Base-by-base conservation (phyloP, 2,797 vertebrate species). In the Malacoctenus gilli region DNA sequence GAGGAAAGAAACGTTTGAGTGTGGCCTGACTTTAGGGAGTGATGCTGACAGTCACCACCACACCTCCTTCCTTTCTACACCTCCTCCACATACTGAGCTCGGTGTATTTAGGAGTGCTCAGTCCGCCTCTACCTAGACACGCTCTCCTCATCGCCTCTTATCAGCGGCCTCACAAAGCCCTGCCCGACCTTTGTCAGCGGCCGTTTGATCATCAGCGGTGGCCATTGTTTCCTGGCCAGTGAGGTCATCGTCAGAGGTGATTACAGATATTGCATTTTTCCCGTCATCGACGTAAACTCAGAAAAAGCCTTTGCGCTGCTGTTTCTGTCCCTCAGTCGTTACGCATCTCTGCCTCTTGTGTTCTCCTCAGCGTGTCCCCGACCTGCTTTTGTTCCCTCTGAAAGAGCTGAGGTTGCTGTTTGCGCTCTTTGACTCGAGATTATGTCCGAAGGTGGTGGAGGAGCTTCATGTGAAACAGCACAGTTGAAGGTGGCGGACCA, bases 31-130 rank as follows among this genome's bases (percentile, higher is more conserved):
- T 0, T 5, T 9, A 48, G 34, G 34, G 22, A 47, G 42, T 31
- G 19, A 35, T 12, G 21, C 4, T 59, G 20, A 64, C n/a, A 54
- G 23, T 43, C 28, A 13, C 32, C 10, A 8, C 65, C 76, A 65
- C 73, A 37, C 70, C 52, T 55, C 11, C 4, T 52, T 30, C 15
- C n/a, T n/a, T n/a, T 44, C 14, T 7, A 18, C 18, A 47, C 19
- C 52, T 58, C 59, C 59, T 67, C 56, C 64, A 39, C 70, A 73
- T 23, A 22, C 52, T 52, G 56, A 59, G 32, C 59, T 62, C 10
- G 21, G 34, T n/a, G n/a, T n/a, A n/a, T n/a, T n/a, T n/a, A n/a
- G n/a, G n/a, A n/a, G n/a, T n/a, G n/a, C n/a, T n/a, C n/a, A n/a
- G n/a, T n/a, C n/a, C n/a, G n/a, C n/a, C n/a, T n/a, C n/a, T n/a